Evolutionary conservation across 2,888 invertebrate genomes (phyloP), one percentile per base, ranked within the genome.

Genomic region (Smittia aterrima): DNA sequence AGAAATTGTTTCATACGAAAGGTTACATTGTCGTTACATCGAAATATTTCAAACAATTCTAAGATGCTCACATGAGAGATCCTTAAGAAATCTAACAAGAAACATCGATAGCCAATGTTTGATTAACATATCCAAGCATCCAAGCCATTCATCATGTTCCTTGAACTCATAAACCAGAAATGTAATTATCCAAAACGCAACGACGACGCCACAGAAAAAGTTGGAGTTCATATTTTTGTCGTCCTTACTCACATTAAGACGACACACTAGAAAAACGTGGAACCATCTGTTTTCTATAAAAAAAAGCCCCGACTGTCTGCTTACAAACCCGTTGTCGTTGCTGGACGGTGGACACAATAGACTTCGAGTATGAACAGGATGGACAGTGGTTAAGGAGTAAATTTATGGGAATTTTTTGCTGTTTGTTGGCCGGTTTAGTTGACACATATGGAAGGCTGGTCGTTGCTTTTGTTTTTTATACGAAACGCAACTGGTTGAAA

Each of bases 361-460:
- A 47, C 11, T 11, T 3, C 11, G 47, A n/a, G n/a, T 16, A 47
- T 47, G 16, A 2, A 47, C 11, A 47, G 47, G 47, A 47, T 13
- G 47, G 47, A 16, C 47, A 47, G 47, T 47, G 47, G 47, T 47
- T 47, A 47, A 16, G 47, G 47, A 47, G 11, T 47, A 47, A 47
- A 47, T 47, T 47, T 47, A 47, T 47, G 47, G 11, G 47, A 47
- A 2, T 47, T 47, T 47, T 47, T 47, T 47, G 47, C 16, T 47
- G 47, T 16, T 11, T 47, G 11, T 11, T 32, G 9, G 32, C 32
- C 32, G 32, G 4, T 32, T n/a, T 38, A 38, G 38, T 38, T 47
- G 47, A 47, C 47, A 47, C 47, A 47, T 47, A 47, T 47, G 47
- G 47, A 47, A 47, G 16, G 47, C 47, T 47, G n/a, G 47, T 47